These are phyloP conservation scores for Aporophyla lueneburgensis DNA, from an alignment of 2,888 invertebrate species.

Conservation along the genomic window DNA sequence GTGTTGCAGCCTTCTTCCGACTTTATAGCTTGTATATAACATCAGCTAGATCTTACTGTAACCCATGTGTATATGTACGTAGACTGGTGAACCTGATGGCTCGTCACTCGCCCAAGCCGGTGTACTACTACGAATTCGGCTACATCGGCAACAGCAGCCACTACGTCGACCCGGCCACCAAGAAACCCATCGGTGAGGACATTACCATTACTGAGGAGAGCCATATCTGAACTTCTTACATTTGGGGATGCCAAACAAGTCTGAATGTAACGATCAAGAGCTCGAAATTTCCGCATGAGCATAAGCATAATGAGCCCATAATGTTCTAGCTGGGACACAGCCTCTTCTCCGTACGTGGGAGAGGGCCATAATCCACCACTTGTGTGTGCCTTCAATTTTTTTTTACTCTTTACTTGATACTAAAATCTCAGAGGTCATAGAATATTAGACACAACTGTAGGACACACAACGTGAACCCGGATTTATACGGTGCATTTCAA, in stretches of 20 bases:
- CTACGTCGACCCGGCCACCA: slow-evolving; percentile 76
- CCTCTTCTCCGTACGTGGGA: too few species aligned
- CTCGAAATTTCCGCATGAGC: too few species aligned
- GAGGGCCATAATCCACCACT: too few species aligned
- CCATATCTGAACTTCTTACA: neutral
- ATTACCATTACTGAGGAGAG: too few species aligned
- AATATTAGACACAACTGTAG: neutral
- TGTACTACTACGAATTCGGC: slow-evolving; percentile 80
- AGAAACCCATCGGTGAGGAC: slow-evolving; percentile 73
- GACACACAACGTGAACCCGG: neutral
- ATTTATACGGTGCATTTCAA: too few species aligned
- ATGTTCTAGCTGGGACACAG: too few species aligned
- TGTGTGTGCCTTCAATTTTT: too few species aligned
- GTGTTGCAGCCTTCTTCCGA: neutral
- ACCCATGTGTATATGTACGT: neutral
- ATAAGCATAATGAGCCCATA: too few species aligned
- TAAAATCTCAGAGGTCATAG: too few species aligned
- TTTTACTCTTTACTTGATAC: too few species aligned
- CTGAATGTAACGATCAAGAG: neutral
- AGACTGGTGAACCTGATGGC: slow-evolving; percentile 79
- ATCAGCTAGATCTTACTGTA: neutral
- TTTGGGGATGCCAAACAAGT: neutral
- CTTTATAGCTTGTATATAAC: neutral
- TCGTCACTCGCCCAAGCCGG: slow-evolving; percentile 73
- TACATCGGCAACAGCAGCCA: slow-evolving; percentile 80